A percentile compares a stretch with the other conserved stretches of the same genome.
Conservation (phyloP, 2,797 vertebrate species). For the Acipenser transmontanus region DNA sequence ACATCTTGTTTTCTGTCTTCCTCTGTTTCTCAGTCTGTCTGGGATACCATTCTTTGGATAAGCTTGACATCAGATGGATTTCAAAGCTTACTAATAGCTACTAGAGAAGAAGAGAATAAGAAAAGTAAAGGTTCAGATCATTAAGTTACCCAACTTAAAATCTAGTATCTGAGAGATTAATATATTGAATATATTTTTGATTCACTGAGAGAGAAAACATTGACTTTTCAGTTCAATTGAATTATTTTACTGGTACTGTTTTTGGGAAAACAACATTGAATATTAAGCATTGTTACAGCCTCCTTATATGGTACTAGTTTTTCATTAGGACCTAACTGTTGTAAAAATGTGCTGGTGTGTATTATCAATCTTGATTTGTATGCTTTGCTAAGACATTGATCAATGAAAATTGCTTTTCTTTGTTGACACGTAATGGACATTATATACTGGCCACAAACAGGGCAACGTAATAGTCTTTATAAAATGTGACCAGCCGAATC, state of each 20-base stretch:
- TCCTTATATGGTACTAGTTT: slow-evolving; percentile 44
- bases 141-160: slow-evolving; percentile 43
- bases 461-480: slow-evolving; percentile 54
- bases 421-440: slow-evolving; percentile 58
- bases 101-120: slow-evolving; percentile 59
- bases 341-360: slow-evolving; percentile 62
- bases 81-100: slow-evolving; percentile 55
- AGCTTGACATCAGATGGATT: slow-evolving; percentile 49
- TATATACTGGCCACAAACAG: slow-evolving; percentile 41
- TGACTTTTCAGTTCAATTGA: slow-evolving; percentile 37
- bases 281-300: slow-evolving; percentile 43
- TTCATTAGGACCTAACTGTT: slow-evolving; percentile 59
- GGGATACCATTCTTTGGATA: slow-evolving; percentile 23
- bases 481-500: slow-evolving; percentile 52
- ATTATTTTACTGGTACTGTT: slow-evolving; percentile 40
- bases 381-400: slow-evolving; percentile 60
- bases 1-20: slow-evolving; percentile 26
- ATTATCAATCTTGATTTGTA: slow-evolving; percentile 70
- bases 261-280: slow-evolving; percentile 19
- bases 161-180: slow-evolving; percentile 52
- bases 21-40: slow-evolving; percentile 33
- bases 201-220: slow-evolving; percentile 41
- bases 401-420: slow-evolving; percentile 67
- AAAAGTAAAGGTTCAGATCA: slow-evolving; percentile 56
- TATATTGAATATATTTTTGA: slow-evolving; percentile 59